Evolutionary conservation across 2,797 vertebrate genomes (phyloP).

Genomic region (Benthosema pterotum): DNA sequence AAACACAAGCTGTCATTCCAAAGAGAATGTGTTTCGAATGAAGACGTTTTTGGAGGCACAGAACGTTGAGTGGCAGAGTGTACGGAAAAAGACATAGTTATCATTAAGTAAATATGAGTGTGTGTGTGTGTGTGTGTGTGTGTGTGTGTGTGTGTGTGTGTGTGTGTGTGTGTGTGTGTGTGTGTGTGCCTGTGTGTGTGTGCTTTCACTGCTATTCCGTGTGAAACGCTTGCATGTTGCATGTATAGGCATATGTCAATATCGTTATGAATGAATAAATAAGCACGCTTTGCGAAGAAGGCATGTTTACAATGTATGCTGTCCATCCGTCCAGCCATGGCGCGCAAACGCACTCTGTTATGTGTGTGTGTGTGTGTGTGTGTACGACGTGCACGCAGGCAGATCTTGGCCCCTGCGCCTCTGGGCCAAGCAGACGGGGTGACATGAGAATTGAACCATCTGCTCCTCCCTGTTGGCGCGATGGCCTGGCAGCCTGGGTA

Average conservation of each 20-base stretch:
- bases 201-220: no score
- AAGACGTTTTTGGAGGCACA: slow-evolving; percentile 31
- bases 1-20: slow-evolving; percentile 27
- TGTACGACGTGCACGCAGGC: no score
- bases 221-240: no score
- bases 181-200: no score
- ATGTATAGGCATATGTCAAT: background rate
- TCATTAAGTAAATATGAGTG: slow-evolving; percentile 42
- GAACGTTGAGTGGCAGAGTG: slow-evolving; percentile 36
- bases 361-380: slow-evolving; percentile 46
- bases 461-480: slow-evolving; percentile 51
- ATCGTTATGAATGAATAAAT: background rate
- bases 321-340: slow-evolving; percentile 17
- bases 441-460: slow-evolving; percentile 78
- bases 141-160: background rate
- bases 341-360: no score
- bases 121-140: background rate
- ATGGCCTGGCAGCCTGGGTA: slow-evolving; percentile 58
- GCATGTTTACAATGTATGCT: slow-evolving; percentile 11
- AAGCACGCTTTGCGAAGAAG: no score
- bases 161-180: background rate
- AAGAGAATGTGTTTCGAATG: slow-evolving; percentile 48
- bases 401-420: no score
- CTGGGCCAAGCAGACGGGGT: slow-evolving; percentile 71
- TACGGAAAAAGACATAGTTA: slow-evolving; percentile 34